Evolutionary conservation across 2,113 vertebrate species (phyloP), one percentile per base, ranked within the genome.

Genomic region (Willisornis vidua): DNA sequence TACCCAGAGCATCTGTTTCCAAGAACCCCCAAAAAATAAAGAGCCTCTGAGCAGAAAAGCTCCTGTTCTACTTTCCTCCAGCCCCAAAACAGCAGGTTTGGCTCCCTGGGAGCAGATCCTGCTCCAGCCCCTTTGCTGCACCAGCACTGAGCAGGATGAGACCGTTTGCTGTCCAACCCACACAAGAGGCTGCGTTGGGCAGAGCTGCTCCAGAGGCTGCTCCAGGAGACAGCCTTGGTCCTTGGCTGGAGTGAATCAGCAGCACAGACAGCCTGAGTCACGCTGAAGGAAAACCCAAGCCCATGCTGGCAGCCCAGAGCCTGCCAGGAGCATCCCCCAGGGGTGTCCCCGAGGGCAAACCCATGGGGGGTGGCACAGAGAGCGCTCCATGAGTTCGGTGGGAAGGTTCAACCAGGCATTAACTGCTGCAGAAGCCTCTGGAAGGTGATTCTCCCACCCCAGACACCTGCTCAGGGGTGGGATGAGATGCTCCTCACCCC

Each of bases 251-350:
- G 91, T 96, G 96, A 97, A 95, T 96, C 95, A 97, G 94, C 95
- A 96, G 93, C 89, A 66, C 48, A 91, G 62, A 46, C 77, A 87
- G 85, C 72, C 93, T 95, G 94, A 95, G 94, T 97, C 96, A 97
- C 85, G 33, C 93, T 24, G 12, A 84, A 85, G 81, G 33, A 76
- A 31, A 74, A 78, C 10, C 51, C 57, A 1, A 59, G 37, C 82
- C 58, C 2, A 6, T 14, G 43, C 61, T 5, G 1, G 57, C 76
- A 82, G 62, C 65, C 51, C 87, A 2, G 59, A 77, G 94, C 48
- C 82, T 46, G 57, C 58, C 8, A 1, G 66, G 46, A 83, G 71
- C 63, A 41, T 24, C 94, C 86, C 20, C 7, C 15, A 66, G 48
- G 74, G 68, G 5, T 20, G 24, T 74, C 74, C 89, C 77, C 77